phyloP scores from a whole-genome alignment of 2,113 vertebrate species.

The Pluvianellus socialis region DNA sequence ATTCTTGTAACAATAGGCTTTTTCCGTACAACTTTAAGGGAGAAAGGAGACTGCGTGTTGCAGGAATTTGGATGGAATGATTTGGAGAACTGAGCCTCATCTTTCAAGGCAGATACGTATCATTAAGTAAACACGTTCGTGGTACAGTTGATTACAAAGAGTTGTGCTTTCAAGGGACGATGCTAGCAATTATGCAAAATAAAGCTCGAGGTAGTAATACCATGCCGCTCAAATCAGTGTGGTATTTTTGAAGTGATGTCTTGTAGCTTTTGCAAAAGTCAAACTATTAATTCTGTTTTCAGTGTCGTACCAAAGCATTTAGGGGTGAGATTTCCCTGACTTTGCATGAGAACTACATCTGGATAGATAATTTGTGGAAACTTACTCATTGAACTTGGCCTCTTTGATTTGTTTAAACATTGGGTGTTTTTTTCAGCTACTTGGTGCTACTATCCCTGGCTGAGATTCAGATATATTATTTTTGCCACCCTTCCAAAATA shows the following conservation, averaged over 20 bases:
- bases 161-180: not conserved
- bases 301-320: not conserved
- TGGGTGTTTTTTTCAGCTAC: not conserved
- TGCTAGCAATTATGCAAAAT: not conserved
- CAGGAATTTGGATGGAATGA: not conserved
- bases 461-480: not conserved
- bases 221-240: not conserved
- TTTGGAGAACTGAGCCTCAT: not conserved
- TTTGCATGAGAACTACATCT: not conserved
- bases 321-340: not conserved
- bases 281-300: not conserved
- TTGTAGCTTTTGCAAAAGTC: not conserved
- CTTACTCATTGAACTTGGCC: not conserved
- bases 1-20: not conserved
- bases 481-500: not conserved
- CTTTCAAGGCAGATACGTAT: not conserved
- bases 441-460: not conserved
- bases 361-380: not conserved
- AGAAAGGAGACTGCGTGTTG: not conserved
- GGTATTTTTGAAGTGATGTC: not conserved
- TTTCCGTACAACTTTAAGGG: not conserved
- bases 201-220: not conserved
- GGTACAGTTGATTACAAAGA: not conserved
- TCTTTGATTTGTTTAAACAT: not conserved
- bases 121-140: fast-evolving